Percentiles rank a stretch among this genome's conserved stretches.
Evolutionary conservation across 2,113 vertebrate species (phyloP).

Genomic region (Poeciliopsis retropinna): DNA sequence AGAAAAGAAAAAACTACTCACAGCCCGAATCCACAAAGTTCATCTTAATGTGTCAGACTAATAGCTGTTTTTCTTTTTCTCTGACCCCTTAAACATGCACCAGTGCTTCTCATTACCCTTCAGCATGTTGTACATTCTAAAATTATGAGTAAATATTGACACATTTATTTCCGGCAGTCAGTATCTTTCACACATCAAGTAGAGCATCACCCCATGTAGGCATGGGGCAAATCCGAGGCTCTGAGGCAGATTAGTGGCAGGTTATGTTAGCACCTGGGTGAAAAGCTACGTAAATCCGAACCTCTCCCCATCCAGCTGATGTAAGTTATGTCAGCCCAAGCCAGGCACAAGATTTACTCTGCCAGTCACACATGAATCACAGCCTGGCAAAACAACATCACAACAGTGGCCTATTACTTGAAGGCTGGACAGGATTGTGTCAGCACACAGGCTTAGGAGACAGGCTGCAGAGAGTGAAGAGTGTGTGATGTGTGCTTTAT

Average conservation of each 20-base stretch:
- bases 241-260: conserved; percentile 45
- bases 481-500: conserved; percentile 2
- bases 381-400: conserved; percentile 14
- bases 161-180: conserved; percentile 19
- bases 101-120: not conserved
- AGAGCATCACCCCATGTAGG: conserved; percentile 17
- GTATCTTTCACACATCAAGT: not conserved
- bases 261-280: conserved; percentile 49
- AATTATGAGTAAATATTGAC: conserved; percentile 10
- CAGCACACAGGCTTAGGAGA: not conserved
- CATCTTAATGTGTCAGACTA: conserved; percentile 7
- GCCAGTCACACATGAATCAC: conserved; percentile 47
- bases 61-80: conserved; percentile 3
- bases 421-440: conserved; percentile 8
- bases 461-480: not conserved
- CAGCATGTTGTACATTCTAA: not conserved
- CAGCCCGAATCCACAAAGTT: conserved; percentile 6
- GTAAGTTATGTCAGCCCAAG: conserved; percentile 34
- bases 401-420: conserved; percentile 18
- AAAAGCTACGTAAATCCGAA: conserved; percentile 48
- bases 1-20: not conserved
- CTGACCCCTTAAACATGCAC: not conserved
- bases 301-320: conserved; percentile 48
- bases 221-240: conserved; percentile 42
- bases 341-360: conserved; percentile 50